phyloP scores from a whole-genome alignment of 1,140 invertebrate genomes.

The Fragariocoptes setiger region DNA sequence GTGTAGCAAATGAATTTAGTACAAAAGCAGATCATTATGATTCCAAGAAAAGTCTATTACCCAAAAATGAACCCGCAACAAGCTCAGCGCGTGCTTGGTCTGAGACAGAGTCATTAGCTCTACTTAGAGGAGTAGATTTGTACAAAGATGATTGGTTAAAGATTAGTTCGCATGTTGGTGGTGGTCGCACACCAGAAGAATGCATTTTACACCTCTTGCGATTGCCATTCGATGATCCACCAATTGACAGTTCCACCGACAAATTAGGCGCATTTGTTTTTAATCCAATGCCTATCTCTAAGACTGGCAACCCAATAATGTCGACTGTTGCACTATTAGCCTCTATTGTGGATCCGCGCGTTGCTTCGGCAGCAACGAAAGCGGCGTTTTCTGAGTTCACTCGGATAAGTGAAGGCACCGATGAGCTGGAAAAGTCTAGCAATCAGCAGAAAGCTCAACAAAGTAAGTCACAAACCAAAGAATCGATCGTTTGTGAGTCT shows the following conservation, averaged over 20 bases:
- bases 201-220: conserved; percentile 91
- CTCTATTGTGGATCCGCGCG: conserved; percentile 84
- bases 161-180: conserved; percentile 79
- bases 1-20: conserved; percentile 56
- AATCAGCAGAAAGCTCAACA: conserved; percentile 1
- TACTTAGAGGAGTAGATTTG: conserved; percentile 81
- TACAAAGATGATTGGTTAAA: conserved; percentile 99
- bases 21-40: conserved; percentile 82
- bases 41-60: conserved; percentile 20
- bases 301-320: conserved; percentile 94
- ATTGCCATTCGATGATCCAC: conserved; percentile 92
- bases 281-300: conserved; percentile 89
- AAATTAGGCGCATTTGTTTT: conserved; percentile 60
- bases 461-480: too few species aligned
- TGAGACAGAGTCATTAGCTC: conserved; percentile 78
- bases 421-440: conserved; percentile 39
- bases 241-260: conserved; percentile 48
- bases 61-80: conserved; percentile 23
- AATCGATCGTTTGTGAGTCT: too few species aligned
- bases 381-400: conserved; percentile 77
- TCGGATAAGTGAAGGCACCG: conserved; percentile 17
- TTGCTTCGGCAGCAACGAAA: conserved; percentile 79
- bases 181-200: conserved; percentile 86
- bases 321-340: conserved; percentile 95
- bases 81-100: conserved; percentile 73